Percentiles rank a stretch among this genome's conserved stretches.
phyloP scores from a whole-genome alignment of 1,140 invertebrate species.

The Drosophila obscura region DNA sequence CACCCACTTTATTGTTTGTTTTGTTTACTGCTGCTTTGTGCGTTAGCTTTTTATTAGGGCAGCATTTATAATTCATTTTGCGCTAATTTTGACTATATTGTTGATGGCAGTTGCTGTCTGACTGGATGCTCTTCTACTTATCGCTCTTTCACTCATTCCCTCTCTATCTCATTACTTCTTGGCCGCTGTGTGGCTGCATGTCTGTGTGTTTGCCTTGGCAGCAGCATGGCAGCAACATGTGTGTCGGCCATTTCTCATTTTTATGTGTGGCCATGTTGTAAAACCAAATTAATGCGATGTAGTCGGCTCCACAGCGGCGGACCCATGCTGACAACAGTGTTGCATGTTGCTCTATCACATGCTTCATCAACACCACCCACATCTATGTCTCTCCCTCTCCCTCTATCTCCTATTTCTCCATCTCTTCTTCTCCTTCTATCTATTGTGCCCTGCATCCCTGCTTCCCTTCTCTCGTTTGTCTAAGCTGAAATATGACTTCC shows the following conservation, averaged over 20 bases:
- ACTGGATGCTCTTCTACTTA: background rate
- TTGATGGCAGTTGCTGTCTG: conserved; percentile 55
- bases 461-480: conserved; percentile 61
- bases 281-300: conserved; percentile 79
- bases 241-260: conserved; percentile 80
- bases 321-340: conserved; percentile 48
- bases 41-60: conserved; percentile 59
- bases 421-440: conserved; percentile 26
- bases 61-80: conserved; percentile 81
- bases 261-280: conserved; percentile 79
- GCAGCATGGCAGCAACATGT: conserved; percentile 45
- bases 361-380: conserved; percentile 22
- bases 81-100: conserved; percentile 78
- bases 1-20: background rate
- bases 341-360: conserved; percentile 56
- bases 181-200: background rate
- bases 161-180: background rate
- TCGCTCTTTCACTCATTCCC: conserved; percentile 1
- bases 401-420: background rate
- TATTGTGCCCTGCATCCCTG: conserved; percentile 4
- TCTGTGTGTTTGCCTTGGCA: conserved; percentile 31
- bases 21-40: conserved; percentile 41
- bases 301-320: conserved; percentile 49
- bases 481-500: conserved; percentile 81
- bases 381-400: background rate